Evolutionary conservation across 1,140 invertebrate genomes (phyloP).

Genomic region (Zaprionus camerounensis): DNA sequence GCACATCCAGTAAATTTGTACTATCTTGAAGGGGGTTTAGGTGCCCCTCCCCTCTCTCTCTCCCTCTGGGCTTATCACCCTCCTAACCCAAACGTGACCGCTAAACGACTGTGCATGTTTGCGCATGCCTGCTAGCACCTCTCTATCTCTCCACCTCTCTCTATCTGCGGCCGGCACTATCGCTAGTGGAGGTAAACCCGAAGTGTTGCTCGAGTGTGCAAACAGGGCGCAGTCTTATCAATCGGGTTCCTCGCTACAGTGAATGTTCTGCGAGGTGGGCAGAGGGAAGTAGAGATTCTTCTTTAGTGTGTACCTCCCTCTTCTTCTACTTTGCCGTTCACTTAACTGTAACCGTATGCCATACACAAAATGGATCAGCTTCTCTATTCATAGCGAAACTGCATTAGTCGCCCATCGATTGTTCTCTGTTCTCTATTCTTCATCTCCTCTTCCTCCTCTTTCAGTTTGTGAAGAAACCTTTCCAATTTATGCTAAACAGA

Average conservation of each 20-base stretch:
- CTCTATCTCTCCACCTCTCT: conserved; percentile 19
- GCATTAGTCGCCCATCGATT: conserved; percentile 21
- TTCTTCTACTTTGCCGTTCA: background rate
- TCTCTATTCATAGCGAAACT: conserved; percentile 24
- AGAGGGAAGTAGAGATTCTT: background rate
- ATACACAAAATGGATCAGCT: conserved; percentile 19
- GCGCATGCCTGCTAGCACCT: background rate
- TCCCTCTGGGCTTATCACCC: conserved; percentile 43
- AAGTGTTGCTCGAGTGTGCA: conserved; percentile 24
- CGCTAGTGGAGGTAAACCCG: conserved; percentile 8
- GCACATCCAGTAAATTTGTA: conserved; percentile 57
- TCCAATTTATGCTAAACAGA: conserved; percentile 45
- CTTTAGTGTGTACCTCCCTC: no score
- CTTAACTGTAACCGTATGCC: conserved; percentile 31
- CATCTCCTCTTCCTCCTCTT: conserved; percentile 2
- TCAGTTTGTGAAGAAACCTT: background rate
- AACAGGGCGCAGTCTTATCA: conserved; percentile 44
- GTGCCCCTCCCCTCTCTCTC: background rate
- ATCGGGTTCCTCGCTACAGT: background rate
- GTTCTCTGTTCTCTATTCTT: conserved; percentile 4
- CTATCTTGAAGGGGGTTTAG: background rate
- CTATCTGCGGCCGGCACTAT: conserved; percentile 12
- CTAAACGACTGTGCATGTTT: conserved; percentile 46
- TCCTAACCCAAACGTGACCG: conserved; percentile 47
- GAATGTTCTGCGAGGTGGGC: background rate